A percentile compares a stretch with the other conserved stretches of the same genome.
Evolutionary conservation across 2,888 invertebrate genomes (phyloP).

Genomic region (Macaria notata): DNA sequence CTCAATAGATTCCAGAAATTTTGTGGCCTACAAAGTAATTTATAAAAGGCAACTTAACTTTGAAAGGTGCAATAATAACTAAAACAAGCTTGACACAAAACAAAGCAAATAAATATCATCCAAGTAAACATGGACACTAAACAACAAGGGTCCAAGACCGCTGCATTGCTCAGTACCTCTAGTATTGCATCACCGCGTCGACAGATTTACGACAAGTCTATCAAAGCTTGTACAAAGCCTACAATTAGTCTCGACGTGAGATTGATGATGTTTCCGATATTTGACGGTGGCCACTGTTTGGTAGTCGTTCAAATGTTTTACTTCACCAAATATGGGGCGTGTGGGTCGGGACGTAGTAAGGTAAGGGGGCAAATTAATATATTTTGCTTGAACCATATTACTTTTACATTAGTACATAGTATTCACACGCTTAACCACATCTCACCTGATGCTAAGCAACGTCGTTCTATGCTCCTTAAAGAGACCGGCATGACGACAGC

Average conservation of each 20-base stretch:
- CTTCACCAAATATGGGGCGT: conserved; percentile 26
- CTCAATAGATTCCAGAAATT: no score
- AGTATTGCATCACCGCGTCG: conserved; percentile 36
- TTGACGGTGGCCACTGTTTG: conserved; percentile 26
- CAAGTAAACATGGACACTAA: neutral
- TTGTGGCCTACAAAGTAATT: no score
- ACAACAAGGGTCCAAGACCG: conserved; percentile 6
- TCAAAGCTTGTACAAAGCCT: conserved; percentile 34
- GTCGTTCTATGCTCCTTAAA: no score
- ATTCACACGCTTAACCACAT: no score
- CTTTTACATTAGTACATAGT: no score
- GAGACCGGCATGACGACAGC: no score
- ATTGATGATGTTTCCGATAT: conserved; percentile 44
- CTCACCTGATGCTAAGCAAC: no score
- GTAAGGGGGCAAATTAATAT: no score
- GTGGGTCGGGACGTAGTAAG: conserved; percentile 20
- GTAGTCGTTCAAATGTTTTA: conserved; percentile 26
- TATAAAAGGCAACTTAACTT: no score
- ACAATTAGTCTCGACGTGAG: conserved; percentile 46
- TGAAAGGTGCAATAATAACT: no score
- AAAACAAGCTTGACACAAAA: no score
- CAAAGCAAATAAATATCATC: neutral
- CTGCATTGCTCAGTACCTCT: conserved; percentile 12
- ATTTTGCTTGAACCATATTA: no score
- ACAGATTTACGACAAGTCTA: conserved; percentile 16